Evolutionary conservation across 2,888 invertebrate species (phyloP).

Genomic region (Daptonema setosum): DNA sequence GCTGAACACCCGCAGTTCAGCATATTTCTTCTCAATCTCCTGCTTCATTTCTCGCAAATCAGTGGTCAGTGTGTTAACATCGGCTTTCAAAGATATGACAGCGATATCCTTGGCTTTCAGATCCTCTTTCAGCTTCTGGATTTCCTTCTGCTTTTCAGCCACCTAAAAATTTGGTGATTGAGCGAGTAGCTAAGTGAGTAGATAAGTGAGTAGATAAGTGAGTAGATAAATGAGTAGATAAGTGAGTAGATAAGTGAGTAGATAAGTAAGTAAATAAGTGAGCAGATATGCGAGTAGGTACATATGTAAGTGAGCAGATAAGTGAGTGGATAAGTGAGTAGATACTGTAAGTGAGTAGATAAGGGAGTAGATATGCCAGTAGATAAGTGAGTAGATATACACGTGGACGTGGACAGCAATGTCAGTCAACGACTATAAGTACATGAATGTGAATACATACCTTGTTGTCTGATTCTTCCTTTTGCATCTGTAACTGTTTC

Average conservation of each 20-base stretch:
- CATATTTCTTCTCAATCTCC: constrained; percentile 15
- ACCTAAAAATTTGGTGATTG: no score
- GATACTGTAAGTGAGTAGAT: no score
- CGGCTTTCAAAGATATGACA: constrained; percentile 3
- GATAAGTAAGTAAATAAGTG: no score
- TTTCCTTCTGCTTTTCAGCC: constrained; percentile 9
- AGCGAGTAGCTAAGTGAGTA: no score
- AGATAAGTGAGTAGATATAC: no score
- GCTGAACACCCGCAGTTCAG: constrained; percentile 14
- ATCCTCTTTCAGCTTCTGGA: constrained; percentile 3
- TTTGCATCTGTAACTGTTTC: constrained; percentile 2
- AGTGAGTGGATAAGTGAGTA: no score
- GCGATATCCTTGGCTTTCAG: neutral
- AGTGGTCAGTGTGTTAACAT: constrained; percentile 10
- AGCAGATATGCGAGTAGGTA: no score
- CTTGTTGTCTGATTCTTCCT: constrained; percentile 5
- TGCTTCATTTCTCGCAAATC: constrained; percentile 14
- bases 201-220: no score
- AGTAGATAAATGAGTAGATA: no score
- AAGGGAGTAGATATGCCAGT: no score
- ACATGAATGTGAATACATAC: neutral
- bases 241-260: no score
- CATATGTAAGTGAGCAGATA: no score
- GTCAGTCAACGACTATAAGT: neutral
- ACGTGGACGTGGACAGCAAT: neutral